Evolutionary conservation across 2,797 vertebrate genomes (phyloP).

Genomic region (Phalanger gymnotis): DNA sequence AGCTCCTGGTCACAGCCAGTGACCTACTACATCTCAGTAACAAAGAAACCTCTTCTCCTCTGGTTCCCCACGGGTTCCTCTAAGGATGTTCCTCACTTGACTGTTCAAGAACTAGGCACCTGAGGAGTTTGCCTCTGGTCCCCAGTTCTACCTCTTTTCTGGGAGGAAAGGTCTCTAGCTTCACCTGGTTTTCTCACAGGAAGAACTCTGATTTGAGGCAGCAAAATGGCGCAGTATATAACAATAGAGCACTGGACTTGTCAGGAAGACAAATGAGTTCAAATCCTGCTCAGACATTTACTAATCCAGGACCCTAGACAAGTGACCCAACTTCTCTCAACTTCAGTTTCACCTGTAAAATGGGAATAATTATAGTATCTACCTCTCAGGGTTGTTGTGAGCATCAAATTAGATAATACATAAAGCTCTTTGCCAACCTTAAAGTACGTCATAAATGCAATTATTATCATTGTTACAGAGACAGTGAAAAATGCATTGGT

Average conservation of each 20-base stretch:
- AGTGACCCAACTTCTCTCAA: background rate
- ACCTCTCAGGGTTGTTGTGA: background rate
- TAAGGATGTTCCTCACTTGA: background rate
- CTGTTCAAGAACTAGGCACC: background rate
- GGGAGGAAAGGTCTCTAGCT: background rate
- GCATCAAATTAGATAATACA: no score
- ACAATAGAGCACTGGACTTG: background rate
- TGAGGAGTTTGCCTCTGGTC: background rate
- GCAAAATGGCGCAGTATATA: background rate
- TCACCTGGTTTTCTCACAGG: background rate
- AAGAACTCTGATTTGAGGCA: background rate
- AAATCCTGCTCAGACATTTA: background rate
- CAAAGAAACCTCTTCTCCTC: background rate
- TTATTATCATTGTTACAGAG: background rate
- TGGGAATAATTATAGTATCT: background rate
- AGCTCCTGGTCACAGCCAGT: background rate
- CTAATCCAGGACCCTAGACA: no score
- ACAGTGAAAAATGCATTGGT: background rate
- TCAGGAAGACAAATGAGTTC: no score
- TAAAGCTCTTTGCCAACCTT: no score
- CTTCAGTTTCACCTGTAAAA: background rate
- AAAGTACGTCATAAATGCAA: background rate
- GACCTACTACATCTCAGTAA: background rate
- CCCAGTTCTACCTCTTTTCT: background rate
- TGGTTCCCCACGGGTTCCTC: background rate